Conservation (phyloP, 2,888 invertebrate species). For the Coenonympha arcania region DNA sequence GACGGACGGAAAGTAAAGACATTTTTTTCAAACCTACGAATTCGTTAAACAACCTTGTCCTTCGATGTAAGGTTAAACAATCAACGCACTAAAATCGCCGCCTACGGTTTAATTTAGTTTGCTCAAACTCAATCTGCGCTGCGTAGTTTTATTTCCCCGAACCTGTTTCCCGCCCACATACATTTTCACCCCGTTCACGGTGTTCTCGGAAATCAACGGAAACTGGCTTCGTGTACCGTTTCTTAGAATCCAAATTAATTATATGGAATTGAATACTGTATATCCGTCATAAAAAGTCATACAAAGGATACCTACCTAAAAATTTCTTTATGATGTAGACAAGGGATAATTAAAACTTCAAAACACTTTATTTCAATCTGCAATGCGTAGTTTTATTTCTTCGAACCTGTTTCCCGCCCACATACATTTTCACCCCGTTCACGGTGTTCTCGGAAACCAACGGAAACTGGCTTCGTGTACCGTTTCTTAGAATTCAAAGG, state of each 20-base stretch:
- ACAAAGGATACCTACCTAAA: too few relatives aligned
- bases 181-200: neutral
- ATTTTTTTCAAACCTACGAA: too few relatives aligned
- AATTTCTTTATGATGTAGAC: too few relatives aligned
- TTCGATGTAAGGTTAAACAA: neutral
- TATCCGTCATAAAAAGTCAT: too few relatives aligned
- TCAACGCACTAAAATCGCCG: neutral
- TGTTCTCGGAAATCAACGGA: neutral
- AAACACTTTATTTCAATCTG: too few relatives aligned
- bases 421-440: neutral
- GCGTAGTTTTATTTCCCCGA: neutral
- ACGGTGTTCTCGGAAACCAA: neutral
- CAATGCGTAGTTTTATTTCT: neutral
- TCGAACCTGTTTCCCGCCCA: neutral
- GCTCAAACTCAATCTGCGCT: neutral
- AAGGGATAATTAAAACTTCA: too few relatives aligned
- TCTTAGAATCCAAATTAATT: neutral
- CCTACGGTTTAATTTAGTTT: neutral
- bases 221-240: neutral
- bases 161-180: neutral
- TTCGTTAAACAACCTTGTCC: neutral
- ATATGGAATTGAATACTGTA: too few relatives aligned
- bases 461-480: neutral
- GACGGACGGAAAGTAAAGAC: too few relatives aligned
- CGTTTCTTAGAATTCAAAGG: neutral